Evolutionary conservation across 1,140 invertebrate genomes (phyloP), one percentile per base, ranked within the genome.

Genomic region (Melitaea cinxia): DNA sequence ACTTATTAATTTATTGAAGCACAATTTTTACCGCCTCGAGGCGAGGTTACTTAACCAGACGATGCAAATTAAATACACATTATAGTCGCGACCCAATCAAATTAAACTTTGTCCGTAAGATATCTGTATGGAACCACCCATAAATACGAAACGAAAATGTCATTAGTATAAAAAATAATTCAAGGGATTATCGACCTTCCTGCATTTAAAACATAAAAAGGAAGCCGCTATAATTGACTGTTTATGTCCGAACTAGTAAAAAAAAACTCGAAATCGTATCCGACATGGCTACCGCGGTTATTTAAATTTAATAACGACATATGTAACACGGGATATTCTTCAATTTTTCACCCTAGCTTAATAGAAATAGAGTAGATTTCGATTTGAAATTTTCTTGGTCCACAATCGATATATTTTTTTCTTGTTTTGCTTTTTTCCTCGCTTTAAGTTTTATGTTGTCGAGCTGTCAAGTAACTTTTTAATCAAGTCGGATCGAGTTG

Each of bases 211-310:
- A 53, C 28, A 54, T 54, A 45, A 55, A 65, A 65, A 67, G 59
- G 67, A 63, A 28, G 23, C 37, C 47, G 52, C 55, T 42, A 70
- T 67, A 72, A 72, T 77, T 72, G 68, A 75, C 68, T 61, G 63
- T 30, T 64, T 70, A 61, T 68, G 66, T 70, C 67, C 60, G 57
- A 65, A 47, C 35, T 66, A 66, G 54, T 66, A 50, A 62, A 55
- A 47, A 69, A 77, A 72, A 75, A 68, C 70, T 68, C 68, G 62
- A 74, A 68, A 59, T 68, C 53, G 52, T 58, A 52, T 50, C 57
- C 42, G 57, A 60, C 64, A 60, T 50, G 24, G 28, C 64, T 66
- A 60, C 56, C 57, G 33, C 37, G 30, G 23, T 42, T 14, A 3
- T 12, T 49, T 26, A 33, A 59, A 10, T 28, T 14, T 14, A 19